Percentiles rank a stretch among this genome's conserved stretches.
phyloP scores from a whole-genome alignment of 2,797 vertebrate species.

The Protosalanx chinensis region DNA sequence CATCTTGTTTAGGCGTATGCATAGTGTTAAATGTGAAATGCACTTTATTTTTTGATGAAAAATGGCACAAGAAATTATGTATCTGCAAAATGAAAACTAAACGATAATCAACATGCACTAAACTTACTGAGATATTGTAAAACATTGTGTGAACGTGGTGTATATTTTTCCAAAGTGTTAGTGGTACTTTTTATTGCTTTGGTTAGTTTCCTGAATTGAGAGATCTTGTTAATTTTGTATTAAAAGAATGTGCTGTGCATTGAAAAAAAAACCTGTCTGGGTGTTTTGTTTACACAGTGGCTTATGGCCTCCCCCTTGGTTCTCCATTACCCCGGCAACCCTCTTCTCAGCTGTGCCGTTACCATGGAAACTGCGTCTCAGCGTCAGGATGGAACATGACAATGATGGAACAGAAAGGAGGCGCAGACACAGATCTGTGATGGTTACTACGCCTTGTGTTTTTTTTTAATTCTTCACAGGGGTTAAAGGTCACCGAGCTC shows the following conservation, averaged over 20 bases:
- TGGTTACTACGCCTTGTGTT: slow-evolving; percentile 57
- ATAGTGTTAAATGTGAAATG: slow-evolving; percentile 81
- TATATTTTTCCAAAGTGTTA: slow-evolving; percentile 84
- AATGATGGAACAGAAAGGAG: slow-evolving; percentile 46
- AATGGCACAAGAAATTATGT: slow-evolving; percentile 79
- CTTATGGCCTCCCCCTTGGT: slow-evolving; percentile 30
- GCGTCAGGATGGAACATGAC: slow-evolving; percentile 60
- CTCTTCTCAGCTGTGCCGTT: slow-evolving; percentile 66
- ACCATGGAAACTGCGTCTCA: slow-evolving; percentile 66
- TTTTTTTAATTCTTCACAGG: slow-evolving; percentile 55
- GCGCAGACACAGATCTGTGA: slow-evolving; percentile 25
- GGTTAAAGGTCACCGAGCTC: slow-evolving; percentile 62
- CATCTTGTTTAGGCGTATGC: slow-evolving; percentile 77
- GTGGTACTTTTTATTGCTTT: slow-evolving; percentile 82
- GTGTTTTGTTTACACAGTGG: slow-evolving; percentile 54
- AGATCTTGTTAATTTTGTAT: slow-evolving; percentile 84
- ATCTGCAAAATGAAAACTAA: slow-evolving; percentile 79
- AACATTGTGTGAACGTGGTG: slow-evolving; percentile 74
- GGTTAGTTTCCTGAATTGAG: slow-evolving; percentile 73
- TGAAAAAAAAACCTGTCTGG: slow-evolving; percentile 53
- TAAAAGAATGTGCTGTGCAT: slow-evolving; percentile 81
- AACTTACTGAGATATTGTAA: slow-evolving; percentile 72
- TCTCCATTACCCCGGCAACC: slow-evolving; percentile 68
- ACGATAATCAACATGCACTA: slow-evolving; percentile 81
- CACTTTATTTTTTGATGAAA: slow-evolving; percentile 80